phyloP scores from a whole-genome alignment of 2,888 invertebrate genomes.

The Lottia scabra region DNA sequence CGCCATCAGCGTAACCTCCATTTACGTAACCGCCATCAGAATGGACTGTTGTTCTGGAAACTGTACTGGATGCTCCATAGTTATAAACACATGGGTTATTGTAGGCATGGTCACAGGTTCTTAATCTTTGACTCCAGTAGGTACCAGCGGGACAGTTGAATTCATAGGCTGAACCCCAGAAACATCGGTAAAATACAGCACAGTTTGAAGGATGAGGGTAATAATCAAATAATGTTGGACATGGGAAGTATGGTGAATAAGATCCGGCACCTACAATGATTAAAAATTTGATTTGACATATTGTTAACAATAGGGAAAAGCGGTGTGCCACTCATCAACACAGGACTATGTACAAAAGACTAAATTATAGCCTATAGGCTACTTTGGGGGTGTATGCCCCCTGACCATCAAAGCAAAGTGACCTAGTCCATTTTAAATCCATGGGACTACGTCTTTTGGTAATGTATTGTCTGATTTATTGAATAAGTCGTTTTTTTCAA shows the following conservation, averaged over 20 bases:
- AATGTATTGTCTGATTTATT: too few species aligned
- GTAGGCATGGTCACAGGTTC: constrained; percentile 32
- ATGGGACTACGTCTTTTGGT: too few species aligned
- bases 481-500: too few species aligned
- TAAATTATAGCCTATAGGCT: too few species aligned
- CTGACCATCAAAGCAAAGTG: too few species aligned
- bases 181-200: constrained; percentile 35
- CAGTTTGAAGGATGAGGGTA: constrained; percentile 34
- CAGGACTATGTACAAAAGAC: too few species aligned
- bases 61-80: not conserved
- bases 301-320: too few species aligned
- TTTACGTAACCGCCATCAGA: not conserved
- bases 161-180: constrained; percentile 29
- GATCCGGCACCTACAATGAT: too few species aligned
- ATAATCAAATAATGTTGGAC: constrained; percentile 36
- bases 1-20: not conserved
- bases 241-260: constrained; percentile 13
- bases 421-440: too few species aligned
- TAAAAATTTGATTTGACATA: too few species aligned
- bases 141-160: constrained; percentile 31
- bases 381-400: too few species aligned
- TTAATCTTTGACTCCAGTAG: constrained; percentile 31
- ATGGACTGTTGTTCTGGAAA: not conserved
- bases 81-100: constrained; percentile 26
- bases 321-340: too few species aligned